Conservation (phyloP, 2,888 invertebrate species). For the Dicyrtoma fusca region DNA sequence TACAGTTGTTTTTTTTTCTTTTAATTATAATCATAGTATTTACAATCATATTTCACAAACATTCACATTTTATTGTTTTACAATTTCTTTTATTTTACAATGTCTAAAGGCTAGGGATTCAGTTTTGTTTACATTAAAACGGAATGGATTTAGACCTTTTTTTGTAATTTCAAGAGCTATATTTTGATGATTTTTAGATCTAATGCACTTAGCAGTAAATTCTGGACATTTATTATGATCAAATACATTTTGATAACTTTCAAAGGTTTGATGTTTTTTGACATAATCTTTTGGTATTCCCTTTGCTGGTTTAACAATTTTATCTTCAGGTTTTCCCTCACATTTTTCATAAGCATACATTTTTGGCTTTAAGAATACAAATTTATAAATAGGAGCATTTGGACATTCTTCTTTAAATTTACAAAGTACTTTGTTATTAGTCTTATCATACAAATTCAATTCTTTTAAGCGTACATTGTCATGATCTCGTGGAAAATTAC, state of each 20-base stretch:
- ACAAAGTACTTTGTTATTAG: too few species aligned
- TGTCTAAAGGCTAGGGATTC: conserved; percentile 1
- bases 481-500: too few species aligned
- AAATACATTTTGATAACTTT: conserved; percentile 1
- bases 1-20: too few species aligned
- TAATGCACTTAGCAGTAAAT: background rate
- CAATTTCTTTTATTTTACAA: background rate
- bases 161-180: conserved; percentile 1
- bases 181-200: background rate
- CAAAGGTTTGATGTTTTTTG: background rate
- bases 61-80: background rate
- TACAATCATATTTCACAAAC: too few species aligned
- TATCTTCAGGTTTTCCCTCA: background rate
- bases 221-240: too few species aligned
- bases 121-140: background rate
- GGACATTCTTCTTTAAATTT: conserved; percentile 50
- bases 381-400: conserved; percentile 54
- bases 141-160: background rate
- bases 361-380: conserved; percentile 45
- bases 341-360: conserved; percentile 1
- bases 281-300: background rate
- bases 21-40: too few species aligned
- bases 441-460: too few species aligned
- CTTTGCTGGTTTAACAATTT: background rate
- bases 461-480: too few species aligned